These are phyloP conservation scores for Exaiptasia diaphana DNA, from an alignment of 64 coral and sea anemone genomes.

Conservation along the genomic window DNA sequence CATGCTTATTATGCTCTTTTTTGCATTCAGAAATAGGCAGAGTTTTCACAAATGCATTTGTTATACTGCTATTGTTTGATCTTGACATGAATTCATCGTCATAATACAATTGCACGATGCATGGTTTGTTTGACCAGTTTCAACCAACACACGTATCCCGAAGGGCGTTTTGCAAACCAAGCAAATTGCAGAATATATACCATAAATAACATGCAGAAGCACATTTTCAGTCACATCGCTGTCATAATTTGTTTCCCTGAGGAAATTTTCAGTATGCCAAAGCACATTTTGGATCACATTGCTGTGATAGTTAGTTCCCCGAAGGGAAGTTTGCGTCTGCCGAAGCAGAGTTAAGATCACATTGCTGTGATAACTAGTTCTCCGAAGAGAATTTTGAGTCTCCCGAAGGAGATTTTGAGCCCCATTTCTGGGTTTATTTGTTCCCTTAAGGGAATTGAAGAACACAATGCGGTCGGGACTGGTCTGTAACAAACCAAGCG, in stretches of 20 bases:
- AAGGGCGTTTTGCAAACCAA: background rate
- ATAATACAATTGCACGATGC: slow-evolving; percentile 19
- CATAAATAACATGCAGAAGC: background rate
- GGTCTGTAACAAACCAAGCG: slow-evolving; percentile 1
- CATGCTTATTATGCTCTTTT: slow-evolving; percentile 36
- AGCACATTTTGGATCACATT: slow-evolving; percentile 11
- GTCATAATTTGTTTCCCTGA: slow-evolving; percentile 3
- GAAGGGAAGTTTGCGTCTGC: background rate
- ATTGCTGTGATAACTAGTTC: slow-evolving; percentile 10
- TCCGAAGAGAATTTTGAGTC: background rate
- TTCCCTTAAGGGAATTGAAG: slow-evolving; percentile 33
- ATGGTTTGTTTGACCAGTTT: slow-evolving; percentile 11
- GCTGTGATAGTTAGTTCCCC: background rate
- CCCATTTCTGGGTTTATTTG: slow-evolving; percentile 42
- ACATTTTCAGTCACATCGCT: background rate
- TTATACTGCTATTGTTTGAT: slow-evolving; percentile 17
- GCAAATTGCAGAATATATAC: background rate
- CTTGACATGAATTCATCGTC: slow-evolving; percentile 42
- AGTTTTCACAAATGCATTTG: slow-evolving; percentile 52
- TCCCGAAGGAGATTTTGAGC: slow-evolving; percentile 24
- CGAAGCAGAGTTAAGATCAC: slow-evolving; percentile 21
- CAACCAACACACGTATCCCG: background rate
- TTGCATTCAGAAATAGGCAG: slow-evolving; percentile 39
- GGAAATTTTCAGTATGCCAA: slow-evolving; percentile 34
- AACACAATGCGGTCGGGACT: slow-evolving; percentile 2